These are phyloP conservation scores for Jacana jacana DNA, from an alignment of 2,113 vertebrate species.

Conservation along the genomic window DNA sequence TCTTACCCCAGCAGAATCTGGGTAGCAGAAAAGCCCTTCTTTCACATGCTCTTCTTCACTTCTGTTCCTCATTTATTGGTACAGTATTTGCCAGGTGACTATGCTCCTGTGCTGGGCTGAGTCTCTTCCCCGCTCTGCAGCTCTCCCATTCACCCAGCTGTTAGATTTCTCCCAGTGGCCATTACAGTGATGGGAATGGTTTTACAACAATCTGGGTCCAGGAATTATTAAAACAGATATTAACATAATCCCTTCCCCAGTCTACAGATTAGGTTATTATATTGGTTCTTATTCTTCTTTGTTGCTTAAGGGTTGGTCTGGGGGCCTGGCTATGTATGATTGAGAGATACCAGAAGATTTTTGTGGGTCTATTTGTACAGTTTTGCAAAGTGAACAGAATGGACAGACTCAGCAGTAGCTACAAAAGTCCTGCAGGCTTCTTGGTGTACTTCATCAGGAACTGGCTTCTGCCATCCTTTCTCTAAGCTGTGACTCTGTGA, in stretches of 20 bases:
- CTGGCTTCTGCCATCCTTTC: neutral
- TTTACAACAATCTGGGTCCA: neutral
- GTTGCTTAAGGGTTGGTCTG: neutral
- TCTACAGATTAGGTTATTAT: neutral
- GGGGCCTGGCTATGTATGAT: neutral
- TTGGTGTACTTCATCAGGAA: neutral
- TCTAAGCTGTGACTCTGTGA: neutral
- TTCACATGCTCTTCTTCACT: neutral
- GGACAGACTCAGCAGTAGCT: neutral
- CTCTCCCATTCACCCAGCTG: neutral
- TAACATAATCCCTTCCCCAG: neutral
- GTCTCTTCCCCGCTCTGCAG: neutral
- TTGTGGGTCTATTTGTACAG: neutral
- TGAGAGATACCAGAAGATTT: neutral
- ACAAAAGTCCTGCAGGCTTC: neutral
- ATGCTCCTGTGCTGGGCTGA: rapidly evolving
- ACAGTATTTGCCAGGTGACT: neutral
- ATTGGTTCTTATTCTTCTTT: neutral
- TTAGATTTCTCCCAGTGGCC: neutral
- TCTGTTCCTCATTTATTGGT: neutral
- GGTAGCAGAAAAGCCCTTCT: neutral
- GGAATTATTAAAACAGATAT: neutral
- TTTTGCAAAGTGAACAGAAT: neutral
- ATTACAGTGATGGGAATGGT: neutral
- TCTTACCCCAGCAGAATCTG: neutral